Conservation (phyloP, 2,888 invertebrate genomes). For the Lissonota sp. region DNA sequence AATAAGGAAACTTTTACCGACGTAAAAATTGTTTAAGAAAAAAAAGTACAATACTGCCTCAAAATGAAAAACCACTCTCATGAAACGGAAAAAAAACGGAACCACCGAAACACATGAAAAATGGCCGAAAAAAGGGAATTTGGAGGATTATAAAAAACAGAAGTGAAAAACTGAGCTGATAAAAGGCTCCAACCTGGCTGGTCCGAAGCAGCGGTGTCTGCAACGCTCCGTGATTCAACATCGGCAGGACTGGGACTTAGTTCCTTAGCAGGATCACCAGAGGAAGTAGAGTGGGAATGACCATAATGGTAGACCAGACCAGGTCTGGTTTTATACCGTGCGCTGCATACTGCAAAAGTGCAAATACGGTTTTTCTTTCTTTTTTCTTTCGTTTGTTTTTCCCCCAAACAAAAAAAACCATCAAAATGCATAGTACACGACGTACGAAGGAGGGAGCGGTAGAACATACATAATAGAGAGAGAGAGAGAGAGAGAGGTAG, state of each 20-base stretch:
- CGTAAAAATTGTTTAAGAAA: neutral
- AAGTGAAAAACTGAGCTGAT: slow-evolving; percentile 86
- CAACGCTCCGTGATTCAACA: slow-evolving; percentile 83
- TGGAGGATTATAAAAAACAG: slow-evolving; percentile 39
- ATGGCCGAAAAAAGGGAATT: slow-evolving; percentile 81
- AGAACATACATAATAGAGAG: slow-evolving; percentile 5
- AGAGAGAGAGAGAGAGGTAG: slow-evolving; percentile 2
- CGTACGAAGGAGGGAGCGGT: slow-evolving; percentile 16
- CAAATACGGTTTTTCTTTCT: slow-evolving; percentile 81
- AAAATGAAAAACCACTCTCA: neutral
- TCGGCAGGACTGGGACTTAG: slow-evolving; percentile 84
- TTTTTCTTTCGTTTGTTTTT: slow-evolving; percentile 59
- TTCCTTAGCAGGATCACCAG: slow-evolving; percentile 84
- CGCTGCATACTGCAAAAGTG: slow-evolving; percentile 93
- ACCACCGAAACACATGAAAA: neutral
- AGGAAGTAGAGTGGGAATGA: slow-evolving; percentile 90
- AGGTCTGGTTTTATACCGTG: slow-evolving; percentile 98
- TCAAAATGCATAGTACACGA: slow-evolving; percentile 51
- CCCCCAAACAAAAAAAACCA: slow-evolving; percentile 46
- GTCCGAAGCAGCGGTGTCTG: slow-evolving; percentile 84
- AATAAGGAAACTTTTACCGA: neutral
- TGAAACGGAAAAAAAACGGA: slow-evolving; percentile 3
- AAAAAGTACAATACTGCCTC: neutral
- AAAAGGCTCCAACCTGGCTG: slow-evolving; percentile 85
- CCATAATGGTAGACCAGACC: slow-evolving; percentile 98